Conservation (phyloP, 2,888 invertebrate species). For the Scaptomyza polygonia region DNA sequence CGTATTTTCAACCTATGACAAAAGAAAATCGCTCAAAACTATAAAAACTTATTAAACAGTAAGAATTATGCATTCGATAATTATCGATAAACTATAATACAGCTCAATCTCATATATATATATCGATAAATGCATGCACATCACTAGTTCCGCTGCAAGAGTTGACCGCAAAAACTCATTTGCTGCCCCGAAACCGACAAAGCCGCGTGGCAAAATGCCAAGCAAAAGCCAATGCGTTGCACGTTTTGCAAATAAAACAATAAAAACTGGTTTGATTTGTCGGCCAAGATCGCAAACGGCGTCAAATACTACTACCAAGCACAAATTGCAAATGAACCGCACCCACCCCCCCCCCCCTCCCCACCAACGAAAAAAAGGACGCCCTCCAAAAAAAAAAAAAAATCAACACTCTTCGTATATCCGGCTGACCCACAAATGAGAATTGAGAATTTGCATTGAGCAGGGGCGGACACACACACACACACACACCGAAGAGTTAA, state of each 20-base stretch:
- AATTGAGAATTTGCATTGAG: conserved; percentile 65
- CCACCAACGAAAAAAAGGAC: conserved; percentile 7
- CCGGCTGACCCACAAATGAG: conserved; percentile 68
- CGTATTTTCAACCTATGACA: not conserved
- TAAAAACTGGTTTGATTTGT: conserved; percentile 63
- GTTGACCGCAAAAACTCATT: conserved; percentile 67
- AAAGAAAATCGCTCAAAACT: too few species aligned
- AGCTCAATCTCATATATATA: too few species aligned
- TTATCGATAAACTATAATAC: not conserved
- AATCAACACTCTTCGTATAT: conserved; percentile 43
- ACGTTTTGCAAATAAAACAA: conserved; percentile 10
- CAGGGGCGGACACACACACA: conserved; percentile 7
- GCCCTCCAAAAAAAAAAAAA: conserved; percentile 10
- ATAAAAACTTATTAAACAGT: not conserved
- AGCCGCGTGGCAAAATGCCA: not conserved
- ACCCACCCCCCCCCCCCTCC: not conserved
- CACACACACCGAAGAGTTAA: conserved; percentile 6
- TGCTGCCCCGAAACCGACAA: conserved; percentile 24
- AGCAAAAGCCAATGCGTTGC: not conserved
- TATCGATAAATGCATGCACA: conserved; percentile 2
- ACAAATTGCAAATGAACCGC: conserved; percentile 24
- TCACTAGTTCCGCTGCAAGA: not conserved
- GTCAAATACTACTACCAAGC: conserved; percentile 22
- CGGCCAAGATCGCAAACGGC: conserved; percentile 41
- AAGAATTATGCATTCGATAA: not conserved